Conservation (phyloP, 2,113 vertebrate species). For the Caracal caracal region DNA sequence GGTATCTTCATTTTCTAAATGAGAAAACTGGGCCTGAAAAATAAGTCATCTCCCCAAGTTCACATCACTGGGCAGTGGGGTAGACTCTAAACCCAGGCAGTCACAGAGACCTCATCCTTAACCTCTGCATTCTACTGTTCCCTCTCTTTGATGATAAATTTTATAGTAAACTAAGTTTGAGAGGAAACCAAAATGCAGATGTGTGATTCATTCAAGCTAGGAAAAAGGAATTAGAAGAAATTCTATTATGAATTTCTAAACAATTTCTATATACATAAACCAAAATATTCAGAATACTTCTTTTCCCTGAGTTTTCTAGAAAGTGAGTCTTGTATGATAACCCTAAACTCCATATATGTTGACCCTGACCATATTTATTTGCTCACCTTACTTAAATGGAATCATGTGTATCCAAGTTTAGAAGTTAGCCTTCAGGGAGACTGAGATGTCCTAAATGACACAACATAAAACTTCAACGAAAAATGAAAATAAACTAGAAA, state of each 20-base stretch:
- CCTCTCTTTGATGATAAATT: not conserved
- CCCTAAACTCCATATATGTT: not conserved
- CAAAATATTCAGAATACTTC: not conserved
- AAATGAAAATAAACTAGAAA: constrained; percentile 37
- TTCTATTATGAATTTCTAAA: not conserved
- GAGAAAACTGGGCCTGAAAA: not conserved
- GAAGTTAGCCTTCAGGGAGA: not conserved
- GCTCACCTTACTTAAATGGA: not conserved
- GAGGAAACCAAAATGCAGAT: not conserved
- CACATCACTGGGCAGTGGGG: not conserved
- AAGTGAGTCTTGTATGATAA: not conserved
- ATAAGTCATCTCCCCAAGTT: not conserved
- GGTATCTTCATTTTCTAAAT: not conserved
- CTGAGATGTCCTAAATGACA: not conserved
- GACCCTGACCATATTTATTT: not conserved
- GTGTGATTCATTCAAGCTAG: not conserved
- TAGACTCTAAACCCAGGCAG: not conserved
- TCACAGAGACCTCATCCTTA: not conserved
- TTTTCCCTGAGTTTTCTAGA: not conserved
- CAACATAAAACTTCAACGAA: not conserved
- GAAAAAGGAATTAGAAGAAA: not conserved
- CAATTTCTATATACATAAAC: not conserved
- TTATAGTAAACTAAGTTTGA: not conserved
- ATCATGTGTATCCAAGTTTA: not conserved
- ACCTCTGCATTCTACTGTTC: not conserved